Conservation (phyloP, 1,140 invertebrate genomes). For the Cherax quadricarinatus region DNA sequence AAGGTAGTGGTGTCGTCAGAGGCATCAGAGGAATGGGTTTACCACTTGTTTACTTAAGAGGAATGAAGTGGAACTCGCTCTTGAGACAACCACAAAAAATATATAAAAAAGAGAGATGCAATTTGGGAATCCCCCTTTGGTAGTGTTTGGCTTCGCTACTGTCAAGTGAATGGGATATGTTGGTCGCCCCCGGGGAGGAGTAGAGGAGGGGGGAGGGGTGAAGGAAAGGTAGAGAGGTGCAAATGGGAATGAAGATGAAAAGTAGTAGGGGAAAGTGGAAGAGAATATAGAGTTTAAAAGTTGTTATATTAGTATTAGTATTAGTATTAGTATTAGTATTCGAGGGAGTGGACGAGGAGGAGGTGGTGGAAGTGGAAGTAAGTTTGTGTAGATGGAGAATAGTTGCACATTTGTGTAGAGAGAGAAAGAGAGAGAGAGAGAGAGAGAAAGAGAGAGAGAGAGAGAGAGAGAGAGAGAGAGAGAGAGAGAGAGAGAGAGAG, state of each 20-base stretch:
- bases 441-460: no score
- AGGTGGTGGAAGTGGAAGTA: neutral
- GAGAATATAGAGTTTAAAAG: no score
- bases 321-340: no score
- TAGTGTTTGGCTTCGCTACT: slow-evolving; percentile 1
- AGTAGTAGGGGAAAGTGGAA: neutral
- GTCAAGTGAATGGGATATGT: neutral
- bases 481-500: no score
- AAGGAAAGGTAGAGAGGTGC: neutral
- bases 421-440: neutral
- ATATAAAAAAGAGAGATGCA: neutral
- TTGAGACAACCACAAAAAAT: neutral
- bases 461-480: no score
- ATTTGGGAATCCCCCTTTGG: slow-evolving; percentile 8
- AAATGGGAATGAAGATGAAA: neutral
- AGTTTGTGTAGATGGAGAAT: no score
- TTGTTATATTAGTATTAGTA: no score
- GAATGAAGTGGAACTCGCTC: neutral
- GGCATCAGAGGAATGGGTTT: neutral
- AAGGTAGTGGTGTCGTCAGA: no score
- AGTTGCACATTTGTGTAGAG: no score
- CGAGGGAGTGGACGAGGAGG: neutral
- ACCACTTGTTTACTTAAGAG: neutral
- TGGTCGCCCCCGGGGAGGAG: neutral
- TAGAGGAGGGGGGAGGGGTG: neutral